Evolutionary conservation across 2,113 vertebrate genomes (phyloP), one percentile per base, ranked within the genome.

Genomic region (Megalops atlanticus): DNA sequence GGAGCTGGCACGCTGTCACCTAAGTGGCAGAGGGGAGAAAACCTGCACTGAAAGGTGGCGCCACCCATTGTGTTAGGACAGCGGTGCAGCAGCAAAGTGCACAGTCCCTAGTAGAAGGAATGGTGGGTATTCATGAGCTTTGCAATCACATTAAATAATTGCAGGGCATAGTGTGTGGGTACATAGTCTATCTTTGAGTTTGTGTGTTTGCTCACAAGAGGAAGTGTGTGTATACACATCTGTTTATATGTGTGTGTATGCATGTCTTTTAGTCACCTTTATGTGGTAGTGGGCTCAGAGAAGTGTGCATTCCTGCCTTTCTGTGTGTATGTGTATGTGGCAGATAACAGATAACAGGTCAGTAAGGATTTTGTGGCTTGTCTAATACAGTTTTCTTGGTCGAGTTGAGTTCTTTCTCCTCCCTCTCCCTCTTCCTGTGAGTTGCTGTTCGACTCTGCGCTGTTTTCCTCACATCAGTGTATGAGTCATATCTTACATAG

Each of bases 171-270:
- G 49, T 54, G 49, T 54, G 49, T 24, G 49, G 18, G 49, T 54
- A 21, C 18, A 24, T 21, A 21, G n/a, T n/a, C n/a, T n/a, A n/a
- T 6, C 16, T 54, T 2, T 24, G 49, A 21, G 49, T 49, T 49
- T 11, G 11, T 49, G 18, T 49, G 18, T 3, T 49, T 49, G 47
- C 47, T n/a, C n/a, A 14, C 12, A 14, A 49, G 3, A 16, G 47
- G 47, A 49, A 54, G 71, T 74, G 36, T 74, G 71, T 74, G 33
- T 74, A 41, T 76, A 41, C n/a, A 24, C 47, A 45, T 27, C 24
- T 77, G 76, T 77, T 45, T 54, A 31, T 77, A 45, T 77, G 76
- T 77, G 76, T 54, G 47, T 54, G 47, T 77, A 31, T 77, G 76
- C 33, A 15, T 54, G 33, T 54, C 10, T 77, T 27, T 54, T 43